phyloP scores from a whole-genome alignment of 2,113 vertebrate species.

The Macroglossus sobrinus region DNA sequence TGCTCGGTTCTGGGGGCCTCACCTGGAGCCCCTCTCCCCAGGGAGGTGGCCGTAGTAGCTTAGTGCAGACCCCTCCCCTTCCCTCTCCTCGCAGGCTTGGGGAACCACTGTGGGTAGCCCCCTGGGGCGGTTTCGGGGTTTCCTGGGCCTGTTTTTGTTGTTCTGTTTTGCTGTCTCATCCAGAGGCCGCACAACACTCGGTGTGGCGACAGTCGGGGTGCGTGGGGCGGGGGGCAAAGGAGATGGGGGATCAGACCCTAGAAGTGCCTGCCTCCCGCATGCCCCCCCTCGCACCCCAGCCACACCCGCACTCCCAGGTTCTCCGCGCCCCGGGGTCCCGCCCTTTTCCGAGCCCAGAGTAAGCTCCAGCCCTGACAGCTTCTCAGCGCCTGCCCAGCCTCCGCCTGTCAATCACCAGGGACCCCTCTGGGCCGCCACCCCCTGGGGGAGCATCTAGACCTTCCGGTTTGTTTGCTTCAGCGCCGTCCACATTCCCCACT shows the following conservation, averaged over 20 bases:
- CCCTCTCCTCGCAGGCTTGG: neutral
- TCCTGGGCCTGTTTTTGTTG: neutral
- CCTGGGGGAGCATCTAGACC: neutral
- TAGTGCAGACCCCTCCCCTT: neutral
- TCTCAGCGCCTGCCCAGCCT: neutral
- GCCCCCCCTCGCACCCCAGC: rapidly evolving
- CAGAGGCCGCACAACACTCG: neutral
- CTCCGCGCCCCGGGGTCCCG: neutral
- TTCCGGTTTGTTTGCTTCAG: neutral
- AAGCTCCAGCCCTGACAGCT: neutral
- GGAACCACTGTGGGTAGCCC: neutral
- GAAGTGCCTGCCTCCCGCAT: no score
- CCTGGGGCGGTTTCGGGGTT: neutral
- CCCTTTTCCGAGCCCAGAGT: neutral
- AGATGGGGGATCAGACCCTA: neutral
- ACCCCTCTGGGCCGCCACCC: neutral
- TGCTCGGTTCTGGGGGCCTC: neutral
- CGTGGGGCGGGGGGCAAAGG: neutral
- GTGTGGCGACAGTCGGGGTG: neutral
- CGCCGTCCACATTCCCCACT: neutral
- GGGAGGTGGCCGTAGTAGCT: neutral
- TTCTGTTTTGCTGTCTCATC: neutral
- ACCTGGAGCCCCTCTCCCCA: neutral
- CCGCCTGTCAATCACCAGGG: neutral
- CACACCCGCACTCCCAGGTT: neutral